These are phyloP conservation scores for Sebastes nivosus DNA, from an alignment of 2,797 vertebrate genomes.

Conservation along the genomic window DNA sequence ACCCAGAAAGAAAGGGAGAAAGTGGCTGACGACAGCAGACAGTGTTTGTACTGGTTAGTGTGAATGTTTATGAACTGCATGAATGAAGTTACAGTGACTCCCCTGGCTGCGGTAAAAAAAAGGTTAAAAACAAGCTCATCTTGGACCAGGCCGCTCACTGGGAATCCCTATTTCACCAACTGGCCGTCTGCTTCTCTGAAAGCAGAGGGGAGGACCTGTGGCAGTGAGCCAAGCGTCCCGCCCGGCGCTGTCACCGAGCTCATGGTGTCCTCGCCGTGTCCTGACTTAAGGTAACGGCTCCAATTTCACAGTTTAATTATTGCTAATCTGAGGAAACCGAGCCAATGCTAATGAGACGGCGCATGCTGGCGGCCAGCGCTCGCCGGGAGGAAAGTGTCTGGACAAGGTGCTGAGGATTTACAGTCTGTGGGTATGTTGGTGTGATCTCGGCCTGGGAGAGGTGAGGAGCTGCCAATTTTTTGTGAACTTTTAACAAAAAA, in stretches of 20 bases:
- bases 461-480: background rate
- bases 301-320: slow-evolving; percentile 96
- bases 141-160: background rate
- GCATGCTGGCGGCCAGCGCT: slow-evolving; percentile 35
- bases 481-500: background rate
- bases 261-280: slow-evolving; percentile 78
- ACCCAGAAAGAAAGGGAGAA: background rate
- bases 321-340: slow-evolving; percentile 89
- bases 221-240: slow-evolving; percentile 72
- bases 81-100: background rate
- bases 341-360: slow-evolving; percentile 89
- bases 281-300: slow-evolving; percentile 79
- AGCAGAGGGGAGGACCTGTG: slow-evolving; percentile 51
- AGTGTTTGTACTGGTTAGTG: background rate
- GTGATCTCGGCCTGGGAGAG: background rate
- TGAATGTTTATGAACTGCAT: background rate
- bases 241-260: slow-evolving; percentile 77
- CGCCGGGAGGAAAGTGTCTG: slow-evolving; percentile 25
- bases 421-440: background rate
- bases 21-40: background rate
- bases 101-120: background rate
- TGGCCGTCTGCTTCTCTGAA: slow-evolving; percentile 30
- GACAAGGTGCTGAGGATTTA: slow-evolving; percentile 62
- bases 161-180: slow-evolving; percentile 36
- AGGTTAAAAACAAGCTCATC: background rate